These are phyloP conservation scores for Ectemnius cavifrons DNA, from an alignment of 2,888 invertebrate species.

Conservation along the genomic window DNA sequence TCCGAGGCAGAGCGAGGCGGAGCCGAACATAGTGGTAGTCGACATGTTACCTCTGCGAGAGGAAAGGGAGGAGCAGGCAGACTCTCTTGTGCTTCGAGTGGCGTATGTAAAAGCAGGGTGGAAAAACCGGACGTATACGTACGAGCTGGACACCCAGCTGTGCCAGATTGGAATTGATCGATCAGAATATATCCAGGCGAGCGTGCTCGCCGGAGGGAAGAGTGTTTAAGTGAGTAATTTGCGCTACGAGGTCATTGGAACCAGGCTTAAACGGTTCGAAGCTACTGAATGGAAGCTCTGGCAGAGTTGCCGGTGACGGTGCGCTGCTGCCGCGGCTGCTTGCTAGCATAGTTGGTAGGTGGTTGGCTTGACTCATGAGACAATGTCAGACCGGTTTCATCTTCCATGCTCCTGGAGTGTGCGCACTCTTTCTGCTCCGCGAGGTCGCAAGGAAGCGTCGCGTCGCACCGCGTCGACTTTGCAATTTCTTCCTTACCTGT, in stretches of 20 bases:
- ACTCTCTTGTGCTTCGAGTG: too few relatives aligned
- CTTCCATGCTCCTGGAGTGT: slow-evolving; percentile 32
- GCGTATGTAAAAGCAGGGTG: neutral
- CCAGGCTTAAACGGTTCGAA: slow-evolving; percentile 47
- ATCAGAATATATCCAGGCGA: slow-evolving; percentile 50
- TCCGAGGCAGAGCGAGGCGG: too few relatives aligned
- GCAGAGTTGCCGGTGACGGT: slow-evolving; percentile 19
- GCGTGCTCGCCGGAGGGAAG: slow-evolving; percentile 23
- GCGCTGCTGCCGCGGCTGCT: too few relatives aligned
- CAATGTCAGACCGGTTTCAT: slow-evolving; percentile 63
- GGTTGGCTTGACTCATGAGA: slow-evolving; percentile 49
- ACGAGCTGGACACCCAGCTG: neutral
- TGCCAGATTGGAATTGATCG: slow-evolving; percentile 61
- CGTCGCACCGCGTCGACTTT: slow-evolving; percentile 11
- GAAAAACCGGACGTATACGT: slow-evolving; percentile 2
- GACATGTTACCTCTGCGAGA: too few relatives aligned
- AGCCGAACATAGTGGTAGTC: too few relatives aligned
- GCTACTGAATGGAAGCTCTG: slow-evolving; percentile 48
- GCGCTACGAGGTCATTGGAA: slow-evolving; percentile 63
- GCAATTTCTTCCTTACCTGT: slow-evolving; percentile 27
- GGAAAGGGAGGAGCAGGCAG: too few relatives aligned
- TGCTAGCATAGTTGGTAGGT: slow-evolving; percentile 28
- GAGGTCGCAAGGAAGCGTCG: slow-evolving; percentile 20
- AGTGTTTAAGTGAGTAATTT: slow-evolving; percentile 59
- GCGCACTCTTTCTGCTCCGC: neutral